Evolutionary conservation across 1,140 invertebrate species (phyloP).

Genomic region (Atta texana): DNA sequence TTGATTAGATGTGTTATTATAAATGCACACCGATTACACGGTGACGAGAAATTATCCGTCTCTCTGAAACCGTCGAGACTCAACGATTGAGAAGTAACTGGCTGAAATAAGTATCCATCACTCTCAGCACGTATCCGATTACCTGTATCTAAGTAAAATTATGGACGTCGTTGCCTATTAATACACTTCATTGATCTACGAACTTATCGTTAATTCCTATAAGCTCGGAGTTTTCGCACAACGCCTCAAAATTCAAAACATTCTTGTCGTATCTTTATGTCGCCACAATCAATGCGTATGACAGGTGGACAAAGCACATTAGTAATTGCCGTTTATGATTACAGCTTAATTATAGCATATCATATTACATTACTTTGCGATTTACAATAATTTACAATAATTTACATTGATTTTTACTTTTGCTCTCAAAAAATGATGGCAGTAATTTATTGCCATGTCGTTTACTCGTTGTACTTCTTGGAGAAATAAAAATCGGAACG

Average conservation of each 20-base stretch:
- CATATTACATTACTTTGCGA: neutral
- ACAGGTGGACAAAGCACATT: conserved; percentile 15
- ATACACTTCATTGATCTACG: conserved; percentile 38
- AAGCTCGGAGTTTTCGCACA: neutral
- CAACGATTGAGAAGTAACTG: conserved; percentile 72
- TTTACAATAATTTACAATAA: neutral
- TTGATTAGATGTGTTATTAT: conserved; percentile 22
- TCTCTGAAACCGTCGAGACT: conserved; percentile 57
- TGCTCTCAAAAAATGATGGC: conserved; percentile 2
- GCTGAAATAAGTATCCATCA: conserved; percentile 72
- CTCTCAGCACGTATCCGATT: conserved; percentile 73
- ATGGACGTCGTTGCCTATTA: conserved; percentile 55
- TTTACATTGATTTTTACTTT: neutral
- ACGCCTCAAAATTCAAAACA: neutral
- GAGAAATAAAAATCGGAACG: no score
- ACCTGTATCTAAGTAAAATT: conserved; percentile 59
- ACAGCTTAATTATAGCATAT: conserved; percentile 30
- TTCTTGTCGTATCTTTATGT: conserved; percentile 13
- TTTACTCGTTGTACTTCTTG: neutral
- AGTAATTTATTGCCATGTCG: conserved; percentile 9
- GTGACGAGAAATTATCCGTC: conserved; percentile 39
- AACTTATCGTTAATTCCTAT: neutral
- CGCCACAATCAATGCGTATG: conserved; percentile 25
- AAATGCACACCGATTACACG: conserved; percentile 48
- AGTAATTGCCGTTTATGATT: conserved; percentile 25